A percentile compares a stretch with the other conserved stretches of the same genome.
phyloP scores from a whole-genome alignment of 2,113 vertebrate genomes.

The Engraulis encrasicolus region DNA sequence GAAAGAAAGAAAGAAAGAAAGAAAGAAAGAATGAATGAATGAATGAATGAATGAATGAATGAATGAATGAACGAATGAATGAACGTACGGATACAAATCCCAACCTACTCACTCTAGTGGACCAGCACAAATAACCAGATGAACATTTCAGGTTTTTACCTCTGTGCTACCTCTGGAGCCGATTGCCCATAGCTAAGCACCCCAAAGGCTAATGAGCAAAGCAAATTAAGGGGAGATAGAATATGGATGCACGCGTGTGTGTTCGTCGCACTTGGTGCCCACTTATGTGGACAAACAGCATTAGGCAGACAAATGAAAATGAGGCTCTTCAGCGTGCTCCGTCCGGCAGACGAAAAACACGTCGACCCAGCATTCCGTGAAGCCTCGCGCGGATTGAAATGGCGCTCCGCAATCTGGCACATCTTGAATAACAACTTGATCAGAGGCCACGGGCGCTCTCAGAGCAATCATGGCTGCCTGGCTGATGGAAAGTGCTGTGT shows the following conservation, averaged over 20 bases:
- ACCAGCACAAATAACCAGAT: constrained; percentile 65
- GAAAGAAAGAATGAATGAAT: too few species aligned
- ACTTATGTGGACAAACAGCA: constrained; percentile 34
- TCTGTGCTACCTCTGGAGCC: constrained; percentile 67
- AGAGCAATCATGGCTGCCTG: background rate
- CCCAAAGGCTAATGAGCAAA: constrained; percentile 64
- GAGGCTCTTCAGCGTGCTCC: constrained; percentile 31
- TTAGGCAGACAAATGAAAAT: constrained; percentile 48
- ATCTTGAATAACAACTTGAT: constrained; percentile 46
- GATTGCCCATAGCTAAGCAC: constrained; percentile 70
- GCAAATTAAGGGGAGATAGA: constrained; percentile 66
- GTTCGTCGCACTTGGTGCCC: constrained; percentile 49
- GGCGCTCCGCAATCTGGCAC: constrained; percentile 40
- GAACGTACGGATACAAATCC: too few species aligned
- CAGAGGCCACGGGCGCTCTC: constrained; percentile 37
- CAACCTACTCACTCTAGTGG: constrained; percentile 63
- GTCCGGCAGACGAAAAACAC: background rate
- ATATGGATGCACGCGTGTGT: constrained; percentile 58
- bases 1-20: too few species aligned
- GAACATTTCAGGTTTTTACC: constrained; percentile 59
- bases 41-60: too few species aligned
- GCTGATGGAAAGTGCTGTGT: background rate
- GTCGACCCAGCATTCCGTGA: constrained; percentile 17
- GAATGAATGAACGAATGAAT: too few species aligned
- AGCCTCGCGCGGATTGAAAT: constrained; percentile 29